These are phyloP conservation scores for Girardinichthys multiradiatus DNA, from an alignment of 2,113 vertebrate species.

Conservation along the genomic window DNA sequence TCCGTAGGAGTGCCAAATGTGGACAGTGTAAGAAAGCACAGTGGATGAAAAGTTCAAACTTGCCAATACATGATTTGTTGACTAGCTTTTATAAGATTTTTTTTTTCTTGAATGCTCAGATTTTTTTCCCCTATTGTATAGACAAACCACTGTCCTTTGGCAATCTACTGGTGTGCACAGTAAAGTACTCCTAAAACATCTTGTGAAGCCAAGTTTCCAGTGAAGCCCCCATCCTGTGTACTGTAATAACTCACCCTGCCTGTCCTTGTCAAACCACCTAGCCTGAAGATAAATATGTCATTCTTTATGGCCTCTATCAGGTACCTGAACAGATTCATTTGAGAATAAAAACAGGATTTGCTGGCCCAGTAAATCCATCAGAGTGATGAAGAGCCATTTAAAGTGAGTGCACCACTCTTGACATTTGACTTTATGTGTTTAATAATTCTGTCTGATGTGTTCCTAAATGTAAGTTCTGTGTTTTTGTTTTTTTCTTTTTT, in stretches of 20 bases:
- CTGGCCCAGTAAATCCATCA: constrained; percentile 76
- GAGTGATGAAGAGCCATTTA: constrained; percentile 76
- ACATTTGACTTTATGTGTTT: constrained; percentile 74
- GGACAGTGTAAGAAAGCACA: constrained; percentile 36
- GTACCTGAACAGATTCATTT: constrained; percentile 77
- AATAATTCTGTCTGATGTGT: constrained; percentile 64
- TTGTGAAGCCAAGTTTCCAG: constrained; percentile 57
- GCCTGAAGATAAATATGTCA: constrained; percentile 80
- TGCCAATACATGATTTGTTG: not conserved
- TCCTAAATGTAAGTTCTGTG: constrained; percentile 33
- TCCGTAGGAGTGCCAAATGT: constrained; percentile 44
- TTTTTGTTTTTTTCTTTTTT: constrained; percentile 1
- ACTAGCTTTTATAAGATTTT: not conserved
- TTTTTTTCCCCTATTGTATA: not conserved
- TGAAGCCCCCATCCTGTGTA: constrained; percentile 48
- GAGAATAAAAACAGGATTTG: constrained; percentile 79
- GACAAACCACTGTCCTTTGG: not conserved
- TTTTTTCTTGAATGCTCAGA: not conserved
- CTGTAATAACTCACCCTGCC: constrained; percentile 74
- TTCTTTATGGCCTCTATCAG: constrained; percentile 76
- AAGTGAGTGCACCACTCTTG: constrained; percentile 69
- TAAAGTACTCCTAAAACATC: constrained; percentile 17
- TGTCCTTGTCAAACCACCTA: constrained; percentile 79
- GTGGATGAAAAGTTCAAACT: constrained; percentile 16
- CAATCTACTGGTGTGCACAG: constrained; percentile 21